Evolutionary conservation across 2,113 vertebrate genomes (phyloP).

Genomic region (Pachypanchax playfairii): DNA sequence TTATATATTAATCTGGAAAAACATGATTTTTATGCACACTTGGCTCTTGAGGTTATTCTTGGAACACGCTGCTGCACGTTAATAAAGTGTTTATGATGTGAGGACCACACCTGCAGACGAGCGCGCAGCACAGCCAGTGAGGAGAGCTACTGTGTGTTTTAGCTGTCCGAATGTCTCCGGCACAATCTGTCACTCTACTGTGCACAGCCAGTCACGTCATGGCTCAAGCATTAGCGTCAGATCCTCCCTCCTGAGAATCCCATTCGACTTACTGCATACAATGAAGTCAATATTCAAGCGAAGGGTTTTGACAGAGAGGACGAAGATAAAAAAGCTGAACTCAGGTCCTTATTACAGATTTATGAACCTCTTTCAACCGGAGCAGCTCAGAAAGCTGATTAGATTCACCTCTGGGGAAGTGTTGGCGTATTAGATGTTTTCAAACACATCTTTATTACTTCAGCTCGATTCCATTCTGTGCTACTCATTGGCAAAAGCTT

Average conservation of each 20-base stretch:
- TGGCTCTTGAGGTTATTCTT: constrained; percentile 59
- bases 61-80: constrained; percentile 41
- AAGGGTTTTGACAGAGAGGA: constrained; percentile 40
- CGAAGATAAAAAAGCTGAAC: constrained; percentile 18
- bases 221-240: too few species aligned
- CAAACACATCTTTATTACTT: constrained; percentile 50
- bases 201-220: constrained; percentile 21
- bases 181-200: constrained; percentile 29
- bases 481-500: constrained; percentile 29
- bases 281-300: constrained; percentile 38
- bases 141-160: constrained; percentile 37
- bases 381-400: constrained; percentile 64
- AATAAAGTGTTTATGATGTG: constrained; percentile 66
- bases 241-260: background rate
- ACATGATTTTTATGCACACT: constrained; percentile 51
- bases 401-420: constrained; percentile 47
- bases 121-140: too few species aligned
- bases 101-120: constrained; percentile 66
- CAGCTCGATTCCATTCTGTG: constrained; percentile 17
- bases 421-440: constrained; percentile 36
- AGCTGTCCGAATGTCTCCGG: constrained; percentile 29
- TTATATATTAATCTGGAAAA: constrained; percentile 42
- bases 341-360: constrained; percentile 56
- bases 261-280: constrained; percentile 14
- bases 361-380: constrained; percentile 61